Evolutionary conservation across 2,888 invertebrate species (phyloP).

Genomic region (Chymomyza caudatula): DNA sequence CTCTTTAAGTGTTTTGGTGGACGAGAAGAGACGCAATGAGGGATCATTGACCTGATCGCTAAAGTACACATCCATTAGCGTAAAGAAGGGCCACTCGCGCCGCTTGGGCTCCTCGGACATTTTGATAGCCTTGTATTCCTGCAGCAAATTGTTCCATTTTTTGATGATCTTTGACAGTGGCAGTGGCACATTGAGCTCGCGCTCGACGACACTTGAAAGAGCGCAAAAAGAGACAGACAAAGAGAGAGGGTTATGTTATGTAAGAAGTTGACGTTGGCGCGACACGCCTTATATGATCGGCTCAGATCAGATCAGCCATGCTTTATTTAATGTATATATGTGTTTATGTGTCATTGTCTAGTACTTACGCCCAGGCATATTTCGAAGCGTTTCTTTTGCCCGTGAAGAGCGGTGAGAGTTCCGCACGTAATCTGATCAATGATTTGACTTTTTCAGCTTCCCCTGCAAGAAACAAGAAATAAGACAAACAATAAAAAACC

Average conservation of each 20-base stretch:
- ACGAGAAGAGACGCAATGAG: conserved; percentile 78
- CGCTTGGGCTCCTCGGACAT: conserved; percentile 78
- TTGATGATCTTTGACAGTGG: conserved; percentile 78
- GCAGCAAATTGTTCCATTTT: conserved; percentile 78
- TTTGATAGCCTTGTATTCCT: conserved; percentile 79
- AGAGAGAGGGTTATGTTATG: neutral
- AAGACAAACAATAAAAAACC: conserved; percentile 12
- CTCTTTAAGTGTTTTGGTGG: conserved; percentile 78
- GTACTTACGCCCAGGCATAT: conserved; percentile 79
- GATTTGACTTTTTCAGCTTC: conserved; percentile 79
- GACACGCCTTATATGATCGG: neutral
- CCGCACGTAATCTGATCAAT: conserved; percentile 78
- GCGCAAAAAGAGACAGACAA: too few species aligned
- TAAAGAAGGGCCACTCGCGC: conserved; percentile 79
- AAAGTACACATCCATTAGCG: conserved; percentile 78
- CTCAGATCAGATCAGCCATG: neutral
- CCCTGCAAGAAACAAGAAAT: conserved; percentile 66
- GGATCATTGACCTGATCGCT: conserved; percentile 79
- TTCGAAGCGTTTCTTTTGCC: conserved; percentile 79
- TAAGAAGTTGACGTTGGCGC: neutral
- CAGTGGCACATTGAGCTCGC: conserved; percentile 78
- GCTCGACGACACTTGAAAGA: conserved; percentile 75
- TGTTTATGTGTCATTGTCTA: neutral
- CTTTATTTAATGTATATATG: neutral
- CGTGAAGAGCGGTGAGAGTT: conserved; percentile 78